Percentiles rank a stretch among this genome's conserved stretches.
These are phyloP conservation scores for Montipora cactus DNA, from an alignment of 64 coral and sea anemone genomes.

Conservation along the genomic window DNA sequence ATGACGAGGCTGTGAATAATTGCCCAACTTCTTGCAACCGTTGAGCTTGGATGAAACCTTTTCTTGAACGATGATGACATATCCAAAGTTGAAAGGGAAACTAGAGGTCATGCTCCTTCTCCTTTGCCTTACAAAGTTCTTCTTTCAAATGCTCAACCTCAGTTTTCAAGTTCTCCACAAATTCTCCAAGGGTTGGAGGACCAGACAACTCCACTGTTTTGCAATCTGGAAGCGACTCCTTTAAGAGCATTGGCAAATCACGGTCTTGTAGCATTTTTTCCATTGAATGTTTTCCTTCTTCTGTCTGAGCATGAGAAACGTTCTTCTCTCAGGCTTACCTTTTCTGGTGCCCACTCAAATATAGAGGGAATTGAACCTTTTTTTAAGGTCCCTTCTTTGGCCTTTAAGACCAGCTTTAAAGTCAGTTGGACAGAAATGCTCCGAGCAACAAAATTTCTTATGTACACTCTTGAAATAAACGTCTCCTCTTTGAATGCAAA, in stretches of 20 bases:
- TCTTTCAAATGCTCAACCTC: slow-evolving; percentile 13
- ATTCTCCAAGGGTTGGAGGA: slow-evolving; percentile 65
- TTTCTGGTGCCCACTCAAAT: slow-evolving; percentile 50
- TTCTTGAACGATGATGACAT: slow-evolving; percentile 28
- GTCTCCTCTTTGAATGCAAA: slow-evolving; percentile 59
- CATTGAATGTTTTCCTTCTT: slow-evolving; percentile 38
- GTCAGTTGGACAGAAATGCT: slow-evolving; percentile 36
- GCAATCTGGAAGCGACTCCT: background rate
- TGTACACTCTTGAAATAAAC: slow-evolving; percentile 18
- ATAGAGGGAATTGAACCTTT: slow-evolving; percentile 64
- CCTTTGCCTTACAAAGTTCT: slow-evolving; percentile 54
- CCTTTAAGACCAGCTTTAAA: slow-evolving; percentile 71
- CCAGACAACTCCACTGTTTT: slow-evolving; percentile 25
- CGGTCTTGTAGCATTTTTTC: background rate
- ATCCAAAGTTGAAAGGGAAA: too few species aligned
- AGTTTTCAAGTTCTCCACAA: slow-evolving; percentile 18
- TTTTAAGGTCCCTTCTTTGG: slow-evolving; percentile 65
- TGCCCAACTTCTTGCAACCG: background rate
- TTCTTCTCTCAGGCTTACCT: slow-evolving; percentile 45
- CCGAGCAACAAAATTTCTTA: slow-evolving; percentile 45
- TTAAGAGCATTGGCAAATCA: slow-evolving; percentile 19
- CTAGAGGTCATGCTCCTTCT: slow-evolving; percentile 21
- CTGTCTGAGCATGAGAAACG: slow-evolving; percentile 22
- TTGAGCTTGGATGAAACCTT: slow-evolving; percentile 64
- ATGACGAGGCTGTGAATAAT: too few species aligned